Percentiles rank a stretch among this genome's conserved stretches.
Conservation (phyloP, 1,140 invertebrate genomes). For the Heterodera schachtii region DNA sequence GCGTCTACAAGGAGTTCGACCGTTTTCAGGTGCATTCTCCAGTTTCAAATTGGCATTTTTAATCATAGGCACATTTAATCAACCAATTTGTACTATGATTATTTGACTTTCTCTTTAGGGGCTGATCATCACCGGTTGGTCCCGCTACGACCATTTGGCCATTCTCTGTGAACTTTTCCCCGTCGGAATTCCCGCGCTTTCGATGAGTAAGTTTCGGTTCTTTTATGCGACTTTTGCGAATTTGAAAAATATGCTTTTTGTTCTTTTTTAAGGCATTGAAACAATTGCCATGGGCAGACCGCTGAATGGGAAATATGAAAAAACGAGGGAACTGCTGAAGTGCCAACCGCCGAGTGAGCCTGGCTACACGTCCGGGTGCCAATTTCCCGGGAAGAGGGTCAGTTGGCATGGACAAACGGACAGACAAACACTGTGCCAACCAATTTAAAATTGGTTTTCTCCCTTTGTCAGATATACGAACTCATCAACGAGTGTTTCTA, state of each 20-base stretch:
- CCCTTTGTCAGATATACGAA: slow-evolving; percentile 46
- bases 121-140: slow-evolving; percentile 64
- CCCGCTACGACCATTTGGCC: slow-evolving; percentile 84
- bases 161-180: slow-evolving; percentile 85
- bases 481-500: slow-evolving; percentile 48
- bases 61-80: slow-evolving; percentile 10
- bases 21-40: slow-evolving; percentile 37
- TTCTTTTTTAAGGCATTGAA: slow-evolving; percentile 43
- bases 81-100: slow-evolving; percentile 8
- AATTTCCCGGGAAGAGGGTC: slow-evolving; percentile 45
- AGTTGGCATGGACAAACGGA: not conserved
- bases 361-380: slow-evolving; percentile 44
- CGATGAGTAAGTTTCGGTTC: slow-evolving; percentile 42
- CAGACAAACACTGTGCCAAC: not conserved
- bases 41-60: not conserved
- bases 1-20: slow-evolving; percentile 60
- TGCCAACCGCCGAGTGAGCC: slow-evolving; percentile 34
- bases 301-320: slow-evolving; percentile 39
- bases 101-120: slow-evolving; percentile 39
- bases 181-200: slow-evolving; percentile 77
- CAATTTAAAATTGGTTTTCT: slow-evolving; percentile 7
- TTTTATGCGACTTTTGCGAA: not conserved
- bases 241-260: not conserved
- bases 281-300: slow-evolving; percentile 57
- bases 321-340: slow-evolving; percentile 36